A percentile compares a stretch with the other conserved stretches of the same genome.
These are phyloP conservation scores for Anastrepha ludens DNA, from an alignment of 1,140 invertebrate species.

Conservation along the genomic window DNA sequence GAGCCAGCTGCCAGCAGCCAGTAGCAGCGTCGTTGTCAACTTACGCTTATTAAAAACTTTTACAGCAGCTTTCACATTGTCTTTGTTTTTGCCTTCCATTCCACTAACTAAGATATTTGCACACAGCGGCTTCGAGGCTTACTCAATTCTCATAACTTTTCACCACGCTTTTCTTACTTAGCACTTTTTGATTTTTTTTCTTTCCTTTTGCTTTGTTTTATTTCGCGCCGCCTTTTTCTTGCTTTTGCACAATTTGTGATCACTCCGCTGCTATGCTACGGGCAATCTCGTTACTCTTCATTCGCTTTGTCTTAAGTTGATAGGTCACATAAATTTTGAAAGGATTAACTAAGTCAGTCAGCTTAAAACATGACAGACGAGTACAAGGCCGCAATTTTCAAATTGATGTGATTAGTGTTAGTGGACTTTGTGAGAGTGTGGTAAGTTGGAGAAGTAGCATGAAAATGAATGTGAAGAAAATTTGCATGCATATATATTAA, in stretches of 20 bases:
- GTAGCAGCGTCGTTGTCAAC: neutral
- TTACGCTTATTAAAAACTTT: constrained; percentile 42
- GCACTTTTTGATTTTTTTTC: neutral
- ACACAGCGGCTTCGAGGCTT: neutral
- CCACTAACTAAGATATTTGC: neutral
- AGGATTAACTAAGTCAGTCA: constrained; percentile 9
- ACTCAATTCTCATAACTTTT: neutral
- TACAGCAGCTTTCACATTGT: constrained; percentile 9
- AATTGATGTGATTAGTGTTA: constrained; percentile 40
- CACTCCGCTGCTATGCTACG: neutral
- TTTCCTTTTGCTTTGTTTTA: neutral
- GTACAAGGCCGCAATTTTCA: constrained; percentile 6
- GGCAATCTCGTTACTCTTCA: neutral
- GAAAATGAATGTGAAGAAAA: neutral
- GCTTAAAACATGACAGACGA: neutral
- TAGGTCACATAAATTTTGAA: constrained; percentile 31
- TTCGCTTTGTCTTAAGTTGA: neutral
- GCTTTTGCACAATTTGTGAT: neutral
- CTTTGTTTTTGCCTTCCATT: neutral
- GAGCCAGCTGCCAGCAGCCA: too few species aligned
- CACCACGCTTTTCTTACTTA: neutral
- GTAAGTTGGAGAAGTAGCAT: neutral
- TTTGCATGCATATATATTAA: too few species aligned
- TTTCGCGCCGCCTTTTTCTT: neutral
- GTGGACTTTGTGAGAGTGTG: neutral